Evolutionary conservation across 2,797 vertebrate genomes (phyloP).

Genomic region (Sebastes steindachneri): DNA sequence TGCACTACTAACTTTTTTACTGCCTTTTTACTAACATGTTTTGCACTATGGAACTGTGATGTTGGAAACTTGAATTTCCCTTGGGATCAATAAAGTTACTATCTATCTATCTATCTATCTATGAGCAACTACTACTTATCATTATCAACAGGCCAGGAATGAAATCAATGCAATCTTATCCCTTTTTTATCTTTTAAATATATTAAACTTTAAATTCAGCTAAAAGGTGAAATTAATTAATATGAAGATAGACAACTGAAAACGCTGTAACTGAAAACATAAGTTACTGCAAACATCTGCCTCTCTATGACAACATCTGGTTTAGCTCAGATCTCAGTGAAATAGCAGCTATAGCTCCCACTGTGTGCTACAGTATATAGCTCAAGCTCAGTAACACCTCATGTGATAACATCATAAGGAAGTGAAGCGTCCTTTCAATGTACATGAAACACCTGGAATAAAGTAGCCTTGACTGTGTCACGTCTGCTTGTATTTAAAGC

Average conservation of each 20-base stretch:
- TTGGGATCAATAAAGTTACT: no score
- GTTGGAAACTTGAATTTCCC: no score
- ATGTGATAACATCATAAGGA: neutral
- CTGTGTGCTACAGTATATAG: neutral
- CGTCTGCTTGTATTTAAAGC: neutral
- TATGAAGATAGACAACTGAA: neutral
- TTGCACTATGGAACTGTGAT: no score
- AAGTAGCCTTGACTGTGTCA: neutral
- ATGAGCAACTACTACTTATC: neutral
- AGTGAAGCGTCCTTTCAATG: neutral
- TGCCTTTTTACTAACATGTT: no score
- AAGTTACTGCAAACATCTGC: no score
- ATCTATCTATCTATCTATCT: no score
- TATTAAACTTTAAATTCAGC: neutral
- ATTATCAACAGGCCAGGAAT: neutral
- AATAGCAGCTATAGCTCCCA: neutral
- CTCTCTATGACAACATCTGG: neutral
- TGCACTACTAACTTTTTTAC: no score
- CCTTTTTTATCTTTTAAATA: neutral
- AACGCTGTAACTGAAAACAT: neutral
- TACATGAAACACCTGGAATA: neutral
- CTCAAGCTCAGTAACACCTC: neutral
- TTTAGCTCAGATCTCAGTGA: neutral
- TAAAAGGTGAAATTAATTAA: neutral
- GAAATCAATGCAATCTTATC: neutral